These are phyloP conservation scores for Acrocephalus kingi DNA, from an alignment of 2,113 vertebrate species.

Conservation along the genomic window DNA sequence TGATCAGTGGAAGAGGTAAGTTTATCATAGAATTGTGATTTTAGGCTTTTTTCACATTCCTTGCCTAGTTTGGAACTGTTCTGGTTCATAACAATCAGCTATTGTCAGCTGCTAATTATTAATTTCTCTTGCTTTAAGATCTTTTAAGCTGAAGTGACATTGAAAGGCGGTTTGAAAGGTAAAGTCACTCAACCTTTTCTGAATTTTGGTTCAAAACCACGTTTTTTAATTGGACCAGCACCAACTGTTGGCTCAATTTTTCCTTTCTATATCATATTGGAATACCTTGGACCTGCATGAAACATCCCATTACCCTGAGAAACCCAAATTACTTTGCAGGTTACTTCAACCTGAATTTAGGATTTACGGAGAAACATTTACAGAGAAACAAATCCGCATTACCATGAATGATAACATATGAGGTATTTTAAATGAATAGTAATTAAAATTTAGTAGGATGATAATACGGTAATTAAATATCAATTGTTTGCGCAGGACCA, in stretches of 20 bases:
- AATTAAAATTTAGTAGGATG: conserved; percentile 75
- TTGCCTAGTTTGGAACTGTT: background rate
- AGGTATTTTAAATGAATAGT: conserved; percentile 72
- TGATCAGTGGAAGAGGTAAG: conserved; percentile 9
- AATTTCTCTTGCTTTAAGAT: conserved; percentile 25
- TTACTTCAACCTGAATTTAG: conserved; percentile 12
- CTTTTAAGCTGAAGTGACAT: background rate
- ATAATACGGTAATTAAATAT: conserved; percentile 76
- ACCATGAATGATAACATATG: conserved; percentile 64
- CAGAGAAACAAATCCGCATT: conserved; percentile 45
- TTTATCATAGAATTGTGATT: conserved; percentile 6
- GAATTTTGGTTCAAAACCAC: background rate
- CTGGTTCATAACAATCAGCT: conserved; percentile 13
- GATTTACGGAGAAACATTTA: conserved; percentile 46
- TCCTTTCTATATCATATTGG: background rate
- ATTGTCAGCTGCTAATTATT: conserved; percentile 33
- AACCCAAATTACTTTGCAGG: background rate
- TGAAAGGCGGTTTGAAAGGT: background rate
- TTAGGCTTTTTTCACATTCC: background rate
- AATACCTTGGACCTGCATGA: background rate
- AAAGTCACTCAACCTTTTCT: background rate
- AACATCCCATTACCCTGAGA: background rate
- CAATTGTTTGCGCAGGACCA: conserved; percentile 70
- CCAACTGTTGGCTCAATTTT: background rate
- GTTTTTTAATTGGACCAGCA: background rate